Evolutionary conservation across 2,888 invertebrate species (phyloP).

Genomic region (Unio delphinus): DNA sequence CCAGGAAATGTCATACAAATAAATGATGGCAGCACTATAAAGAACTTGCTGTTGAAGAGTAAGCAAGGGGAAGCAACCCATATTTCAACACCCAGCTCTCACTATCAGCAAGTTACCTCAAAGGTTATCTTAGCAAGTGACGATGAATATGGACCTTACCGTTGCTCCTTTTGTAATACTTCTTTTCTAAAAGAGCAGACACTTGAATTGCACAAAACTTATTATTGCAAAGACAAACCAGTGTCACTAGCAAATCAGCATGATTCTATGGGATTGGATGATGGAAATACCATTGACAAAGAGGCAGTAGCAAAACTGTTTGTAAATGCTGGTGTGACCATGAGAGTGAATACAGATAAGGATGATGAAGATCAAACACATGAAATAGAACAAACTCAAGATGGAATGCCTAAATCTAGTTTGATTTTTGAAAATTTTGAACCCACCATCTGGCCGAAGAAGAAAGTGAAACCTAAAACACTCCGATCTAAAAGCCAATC

Average conservation of each 20-base stretch:
- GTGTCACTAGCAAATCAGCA: slow-evolving; percentile 3
- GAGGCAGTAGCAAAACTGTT: slow-evolving; percentile 23
- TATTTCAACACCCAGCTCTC: too few relatives aligned
- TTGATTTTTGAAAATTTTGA: slow-evolving; percentile 14
- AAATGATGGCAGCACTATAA: too few relatives aligned
- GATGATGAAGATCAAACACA: background rate
- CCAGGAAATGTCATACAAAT: too few relatives aligned
- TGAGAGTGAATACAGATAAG: background rate
- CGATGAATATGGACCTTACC: slow-evolving; percentile 19
- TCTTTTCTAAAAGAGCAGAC: slow-evolving; percentile 86
- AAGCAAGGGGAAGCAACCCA: too few relatives aligned
- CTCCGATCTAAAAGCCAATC: too few relatives aligned
- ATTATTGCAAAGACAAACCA: slow-evolving; percentile 76
- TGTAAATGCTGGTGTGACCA: background rate
- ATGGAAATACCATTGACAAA: slow-evolving; percentile 6
- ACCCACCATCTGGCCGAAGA: slow-evolving; percentile 6
- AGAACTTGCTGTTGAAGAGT: too few relatives aligned
- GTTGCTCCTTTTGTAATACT: slow-evolving; percentile 84
- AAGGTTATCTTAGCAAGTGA: too few relatives aligned
- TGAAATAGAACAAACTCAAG: background rate
- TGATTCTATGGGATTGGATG: slow-evolving; percentile 3
- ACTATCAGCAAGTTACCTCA: too few relatives aligned
- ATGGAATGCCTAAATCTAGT: background rate
- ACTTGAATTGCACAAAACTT: slow-evolving; percentile 84
- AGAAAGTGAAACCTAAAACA: background rate